A percentile compares a stretch with the other conserved stretches of the same genome.
Conservation (phyloP, 2,797 vertebrate species). For the Morelia viridis region DNA sequence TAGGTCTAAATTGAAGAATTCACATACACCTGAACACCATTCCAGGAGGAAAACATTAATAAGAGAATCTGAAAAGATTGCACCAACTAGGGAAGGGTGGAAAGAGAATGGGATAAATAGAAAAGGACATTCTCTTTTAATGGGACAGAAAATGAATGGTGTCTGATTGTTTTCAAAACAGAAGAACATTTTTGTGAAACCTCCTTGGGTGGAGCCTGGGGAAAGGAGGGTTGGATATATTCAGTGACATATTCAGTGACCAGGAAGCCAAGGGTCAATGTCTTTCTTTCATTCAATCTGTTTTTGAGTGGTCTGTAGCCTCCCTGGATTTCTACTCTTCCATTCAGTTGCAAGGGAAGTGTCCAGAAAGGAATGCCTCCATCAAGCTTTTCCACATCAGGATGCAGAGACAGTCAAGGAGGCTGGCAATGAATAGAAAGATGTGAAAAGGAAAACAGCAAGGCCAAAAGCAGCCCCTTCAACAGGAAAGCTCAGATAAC, state of each 20-base stretch:
- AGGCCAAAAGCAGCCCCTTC: background rate
- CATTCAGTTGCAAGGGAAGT: background rate
- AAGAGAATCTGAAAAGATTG: slow-evolving; percentile 3
- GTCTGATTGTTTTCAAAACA: too few relatives aligned
- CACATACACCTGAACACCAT: background rate
- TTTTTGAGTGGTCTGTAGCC: too few relatives aligned
- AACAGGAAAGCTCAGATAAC: background rate
- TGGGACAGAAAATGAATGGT: too few relatives aligned
- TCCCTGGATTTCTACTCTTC: too few relatives aligned
- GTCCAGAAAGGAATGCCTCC: background rate
- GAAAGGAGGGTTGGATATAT: too few relatives aligned
- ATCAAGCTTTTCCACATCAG: background rate
- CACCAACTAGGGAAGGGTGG: slow-evolving; percentile 29
- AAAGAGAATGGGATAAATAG: slow-evolving; percentile 35
- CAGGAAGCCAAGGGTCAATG: too few relatives aligned
- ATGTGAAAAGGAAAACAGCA: background rate
- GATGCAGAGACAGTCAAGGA: background rate
- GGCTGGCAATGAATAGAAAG: background rate
- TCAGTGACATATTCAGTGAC: too few relatives aligned
- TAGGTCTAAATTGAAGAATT: too few relatives aligned
- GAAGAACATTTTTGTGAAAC: too few relatives aligned
- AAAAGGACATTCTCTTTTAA: background rate
- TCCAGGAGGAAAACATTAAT: background rate
- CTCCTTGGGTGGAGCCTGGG: too few relatives aligned
- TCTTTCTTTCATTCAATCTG: too few relatives aligned